Evolutionary conservation across 2,888 invertebrate species (phyloP).

Genomic region (Acrobasis suavella): DNA sequence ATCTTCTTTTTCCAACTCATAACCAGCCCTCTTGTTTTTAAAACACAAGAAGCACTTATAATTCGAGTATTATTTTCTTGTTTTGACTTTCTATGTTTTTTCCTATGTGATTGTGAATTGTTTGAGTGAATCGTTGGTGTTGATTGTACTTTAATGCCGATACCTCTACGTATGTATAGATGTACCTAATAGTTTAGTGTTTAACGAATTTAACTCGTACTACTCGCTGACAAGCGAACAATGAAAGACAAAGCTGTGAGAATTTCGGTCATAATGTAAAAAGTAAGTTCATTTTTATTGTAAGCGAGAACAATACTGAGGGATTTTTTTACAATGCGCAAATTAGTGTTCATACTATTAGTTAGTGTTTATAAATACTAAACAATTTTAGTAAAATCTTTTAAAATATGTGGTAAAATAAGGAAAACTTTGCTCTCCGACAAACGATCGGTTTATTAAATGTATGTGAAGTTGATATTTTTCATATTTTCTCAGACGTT

Average conservation of each 20-base stretch:
- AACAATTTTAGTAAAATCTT: no score
- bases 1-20: background rate
- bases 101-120: constrained; percentile 29
- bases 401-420: no score
- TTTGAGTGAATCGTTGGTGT: constrained; percentile 44
- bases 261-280: constrained; percentile 79
- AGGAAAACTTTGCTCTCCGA: no score
- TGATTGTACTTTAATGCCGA: constrained; percentile 52
- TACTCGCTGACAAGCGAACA: constrained; percentile 76
- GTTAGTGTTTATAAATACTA: no score
- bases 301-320: constrained; percentile 56
- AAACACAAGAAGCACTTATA: background rate
- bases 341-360: no score
- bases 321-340: no score
- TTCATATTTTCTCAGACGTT: no score
- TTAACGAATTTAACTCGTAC: constrained; percentile 77
- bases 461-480: no score
- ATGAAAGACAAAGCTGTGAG: constrained; percentile 84
- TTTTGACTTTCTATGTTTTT: constrained; percentile 16
- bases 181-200: constrained; percentile 70
- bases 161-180: constrained; percentile 60
- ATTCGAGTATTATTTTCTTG: background rate
- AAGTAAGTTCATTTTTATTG: constrained; percentile 73
- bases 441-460: no score
- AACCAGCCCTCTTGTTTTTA: background rate